Conservation (phyloP, 2,797 vertebrate genomes). For the Eulemur albifrons region DNA sequence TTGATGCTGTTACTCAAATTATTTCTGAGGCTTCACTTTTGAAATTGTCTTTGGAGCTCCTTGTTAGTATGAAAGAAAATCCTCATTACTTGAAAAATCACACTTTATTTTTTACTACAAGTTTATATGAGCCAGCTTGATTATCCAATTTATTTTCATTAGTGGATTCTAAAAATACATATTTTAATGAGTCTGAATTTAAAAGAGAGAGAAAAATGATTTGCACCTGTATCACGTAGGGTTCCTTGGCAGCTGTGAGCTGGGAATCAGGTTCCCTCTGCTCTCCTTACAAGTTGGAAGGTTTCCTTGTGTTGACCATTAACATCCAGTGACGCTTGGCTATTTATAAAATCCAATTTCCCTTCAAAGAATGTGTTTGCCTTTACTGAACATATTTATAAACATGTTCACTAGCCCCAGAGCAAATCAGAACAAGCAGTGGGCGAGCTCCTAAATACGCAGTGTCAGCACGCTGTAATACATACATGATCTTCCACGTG, state of each 20-base stretch:
- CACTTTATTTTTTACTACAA: not conserved
- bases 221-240: conserved; percentile 86
- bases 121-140: not conserved
- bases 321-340: conserved; percentile 21
- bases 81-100: conserved; percentile 38
- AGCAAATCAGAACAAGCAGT: not conserved
- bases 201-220: conserved; percentile 72
- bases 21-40: conserved; percentile 29
- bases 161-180: conserved; percentile 75
- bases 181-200: conserved; percentile 85
- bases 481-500: not conserved
- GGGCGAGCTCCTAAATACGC: not conserved
- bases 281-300: conserved; percentile 74
- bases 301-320: conserved; percentile 62
- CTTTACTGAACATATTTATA: conserved; percentile 25
- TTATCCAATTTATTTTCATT: conserved; percentile 53
- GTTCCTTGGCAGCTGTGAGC: conserved; percentile 81
- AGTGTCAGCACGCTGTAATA: not conserved
- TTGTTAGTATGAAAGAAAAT: conserved; percentile 26
- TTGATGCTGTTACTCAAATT: not conserved
- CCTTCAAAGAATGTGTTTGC: conserved; percentile 3
- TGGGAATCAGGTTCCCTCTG: conserved; percentile 77
- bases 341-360: not conserved
- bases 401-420: not conserved
- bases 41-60: not conserved